These are phyloP conservation scores for Folsomia manolachei DNA, from an alignment of 2,888 invertebrate genomes.

Conservation along the genomic window DNA sequence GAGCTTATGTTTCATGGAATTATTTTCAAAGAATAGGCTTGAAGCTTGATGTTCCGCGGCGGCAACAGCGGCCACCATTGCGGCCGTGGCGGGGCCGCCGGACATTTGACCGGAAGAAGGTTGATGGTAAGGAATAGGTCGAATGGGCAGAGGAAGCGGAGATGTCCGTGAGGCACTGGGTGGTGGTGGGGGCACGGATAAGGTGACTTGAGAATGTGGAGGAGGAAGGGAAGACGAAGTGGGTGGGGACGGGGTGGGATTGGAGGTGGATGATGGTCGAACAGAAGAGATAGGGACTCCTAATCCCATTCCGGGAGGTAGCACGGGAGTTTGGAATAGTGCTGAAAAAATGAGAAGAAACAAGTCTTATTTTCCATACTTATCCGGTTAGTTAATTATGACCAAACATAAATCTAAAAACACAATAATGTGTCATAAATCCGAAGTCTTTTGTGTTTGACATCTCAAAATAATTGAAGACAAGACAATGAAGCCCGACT, in stretches of 20 bases:
- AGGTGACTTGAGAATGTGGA: background rate
- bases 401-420: no score
- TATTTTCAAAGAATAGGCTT: background rate
- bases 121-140: conserved; percentile 44
- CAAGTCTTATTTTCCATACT: no score
- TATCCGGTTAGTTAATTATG: no score
- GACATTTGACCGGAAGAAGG: conserved; percentile 13
- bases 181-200: background rate
- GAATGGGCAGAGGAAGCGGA: conserved; percentile 28
- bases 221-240: conserved; percentile 18
- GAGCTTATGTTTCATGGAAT: background rate
- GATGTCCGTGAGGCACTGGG: background rate
- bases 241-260: conserved; percentile 23
- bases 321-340: conserved; percentile 34
- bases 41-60: conserved; percentile 12
- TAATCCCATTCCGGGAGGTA: conserved; percentile 22
- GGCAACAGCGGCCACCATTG: conserved; percentile 18
- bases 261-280: conserved; percentile 19
- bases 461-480: no score
- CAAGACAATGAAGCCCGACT: no score
- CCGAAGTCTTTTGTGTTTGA: no score
- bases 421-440: no score
- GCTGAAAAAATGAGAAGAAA: no score
- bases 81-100: background rate
- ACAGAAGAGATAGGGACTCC: background rate